Conservation (phyloP, 2,797 vertebrate genomes). For the Tragopan temminckii region DNA sequence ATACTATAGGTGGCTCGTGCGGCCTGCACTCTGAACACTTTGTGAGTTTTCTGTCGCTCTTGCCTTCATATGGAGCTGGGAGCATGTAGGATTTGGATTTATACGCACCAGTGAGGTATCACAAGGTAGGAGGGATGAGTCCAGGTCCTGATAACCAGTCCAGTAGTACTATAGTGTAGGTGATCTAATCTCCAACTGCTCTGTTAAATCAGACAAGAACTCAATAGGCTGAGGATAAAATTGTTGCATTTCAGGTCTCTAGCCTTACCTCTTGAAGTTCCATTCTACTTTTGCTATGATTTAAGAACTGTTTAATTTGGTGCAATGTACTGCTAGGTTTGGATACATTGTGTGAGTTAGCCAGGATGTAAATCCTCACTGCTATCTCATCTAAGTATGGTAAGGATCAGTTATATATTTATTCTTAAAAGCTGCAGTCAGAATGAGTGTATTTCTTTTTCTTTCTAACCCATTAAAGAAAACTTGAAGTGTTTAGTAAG, state of each 20-base stretch:
- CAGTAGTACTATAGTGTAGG: background rate
- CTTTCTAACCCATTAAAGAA: background rate
- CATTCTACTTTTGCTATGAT: accelerated
- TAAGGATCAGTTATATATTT: background rate
- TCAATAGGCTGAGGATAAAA: background rate
- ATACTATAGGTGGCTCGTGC: background rate
- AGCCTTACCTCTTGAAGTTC: accelerated
- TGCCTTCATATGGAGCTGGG: background rate
- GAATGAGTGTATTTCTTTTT: background rate
- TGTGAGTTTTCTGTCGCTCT: background rate
- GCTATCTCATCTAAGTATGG: background rate
- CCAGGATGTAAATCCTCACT: background rate
- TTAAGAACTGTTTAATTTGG: background rate
- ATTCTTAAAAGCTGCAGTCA: background rate
- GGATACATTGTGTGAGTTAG: accelerated
- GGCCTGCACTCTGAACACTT: background rate
- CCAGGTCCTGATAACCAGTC: too few species aligned
- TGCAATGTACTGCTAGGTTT: background rate
- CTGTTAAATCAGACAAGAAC: too few species aligned
- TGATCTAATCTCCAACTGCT: background rate
- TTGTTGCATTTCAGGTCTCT: background rate
- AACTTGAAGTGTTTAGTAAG: background rate
- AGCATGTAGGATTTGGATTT: background rate
- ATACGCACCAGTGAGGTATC: background rate
- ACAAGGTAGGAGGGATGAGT: background rate